phyloP scores from a whole-genome alignment of 2,888 invertebrate genomes.

The Hypena proboscidalis region DNA sequence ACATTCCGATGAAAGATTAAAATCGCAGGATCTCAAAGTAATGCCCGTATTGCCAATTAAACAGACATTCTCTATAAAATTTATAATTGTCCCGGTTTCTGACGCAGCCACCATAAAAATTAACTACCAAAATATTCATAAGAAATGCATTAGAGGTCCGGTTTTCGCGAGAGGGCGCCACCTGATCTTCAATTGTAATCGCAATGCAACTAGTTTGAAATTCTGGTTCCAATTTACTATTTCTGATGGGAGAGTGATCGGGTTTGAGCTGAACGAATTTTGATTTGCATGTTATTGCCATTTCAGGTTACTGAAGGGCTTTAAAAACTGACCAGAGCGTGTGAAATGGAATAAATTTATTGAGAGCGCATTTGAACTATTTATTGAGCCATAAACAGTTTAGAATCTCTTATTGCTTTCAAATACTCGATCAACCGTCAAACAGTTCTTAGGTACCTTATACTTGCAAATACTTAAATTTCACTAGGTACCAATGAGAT shows the following conservation, averaged over 20 bases:
- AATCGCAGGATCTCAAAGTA: too few relatives aligned
- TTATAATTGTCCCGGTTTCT: constrained; percentile 31
- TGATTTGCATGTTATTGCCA: constrained; percentile 62
- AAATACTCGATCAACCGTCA: too few relatives aligned
- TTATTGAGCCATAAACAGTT: too few relatives aligned
- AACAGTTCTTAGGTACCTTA: too few relatives aligned
- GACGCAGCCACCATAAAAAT: constrained; percentile 26
- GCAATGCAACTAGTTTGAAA: constrained; percentile 58
- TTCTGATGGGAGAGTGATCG: constrained; percentile 77
- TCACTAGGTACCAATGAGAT: too few relatives aligned
- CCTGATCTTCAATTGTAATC: constrained; percentile 69
- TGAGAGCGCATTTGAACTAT: too few relatives aligned
- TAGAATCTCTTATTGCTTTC: too few relatives aligned
- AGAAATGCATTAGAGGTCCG: constrained; percentile 39
- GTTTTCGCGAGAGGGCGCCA: constrained; percentile 51
- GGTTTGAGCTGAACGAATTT: constrained; percentile 63
- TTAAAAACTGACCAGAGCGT: constrained; percentile 29
- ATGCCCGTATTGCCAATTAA: too few relatives aligned
- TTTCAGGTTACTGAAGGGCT: constrained; percentile 37
- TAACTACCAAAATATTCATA: constrained; percentile 39
- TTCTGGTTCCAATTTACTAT: constrained; percentile 62
- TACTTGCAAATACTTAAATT: too few relatives aligned
- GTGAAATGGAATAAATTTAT: constrained; percentile 27
- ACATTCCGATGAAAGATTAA: too few relatives aligned
- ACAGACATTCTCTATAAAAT: too few relatives aligned